Base-by-base conservation (phyloP, 1,140 invertebrate species). In the Microvelia longipes region DNA sequence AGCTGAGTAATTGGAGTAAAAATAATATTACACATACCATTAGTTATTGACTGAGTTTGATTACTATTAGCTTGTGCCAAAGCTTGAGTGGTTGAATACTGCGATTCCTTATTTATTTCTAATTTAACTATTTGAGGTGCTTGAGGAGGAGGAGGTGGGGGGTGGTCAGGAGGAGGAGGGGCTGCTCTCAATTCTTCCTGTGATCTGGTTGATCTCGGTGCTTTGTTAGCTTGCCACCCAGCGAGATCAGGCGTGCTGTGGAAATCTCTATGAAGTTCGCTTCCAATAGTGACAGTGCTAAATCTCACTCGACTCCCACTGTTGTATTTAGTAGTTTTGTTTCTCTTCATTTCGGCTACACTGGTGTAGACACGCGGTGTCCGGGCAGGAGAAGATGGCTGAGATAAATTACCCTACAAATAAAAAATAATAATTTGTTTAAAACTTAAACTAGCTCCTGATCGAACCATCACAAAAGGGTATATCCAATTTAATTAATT, bases 341-440 rank as follows among this genome's bases (percentile, higher is more conserved):
- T 85, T 30, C 91, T 85, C 80, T 96, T 96, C 93, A 96, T 96
- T 80, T 96, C 93, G 0, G 93, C 91, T 66, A 96, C 93, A 78
- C 93, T 96, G 63, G 92, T 90, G 80, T 96, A 96, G 28, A 96
- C 93, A 75, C 88, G 83, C 1, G 85, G 82, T 28, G 84, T 85
- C 75, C 86, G 85, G 63, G 86, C 84, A 66, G 87, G 86, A 14
- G 88, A 88, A 70, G 82, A 81, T 14, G 83, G 82, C 70, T 87
- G 87, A 15, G 87, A 87, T 60, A 72, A 67, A 29, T 72, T 72
- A 64, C 71, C 71, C 67, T 71, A 66, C 5, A 66, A 29, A 25
- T 13, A 29, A 67, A 67, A 67, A 5, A 13, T 11, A 19, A 28
- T 28, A 67, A 65, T 11, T 65, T 11, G 11, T 11, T 27, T 5